Conservation (phyloP, 2,113 vertebrate species). For the Festucalex cinctus region DNA sequence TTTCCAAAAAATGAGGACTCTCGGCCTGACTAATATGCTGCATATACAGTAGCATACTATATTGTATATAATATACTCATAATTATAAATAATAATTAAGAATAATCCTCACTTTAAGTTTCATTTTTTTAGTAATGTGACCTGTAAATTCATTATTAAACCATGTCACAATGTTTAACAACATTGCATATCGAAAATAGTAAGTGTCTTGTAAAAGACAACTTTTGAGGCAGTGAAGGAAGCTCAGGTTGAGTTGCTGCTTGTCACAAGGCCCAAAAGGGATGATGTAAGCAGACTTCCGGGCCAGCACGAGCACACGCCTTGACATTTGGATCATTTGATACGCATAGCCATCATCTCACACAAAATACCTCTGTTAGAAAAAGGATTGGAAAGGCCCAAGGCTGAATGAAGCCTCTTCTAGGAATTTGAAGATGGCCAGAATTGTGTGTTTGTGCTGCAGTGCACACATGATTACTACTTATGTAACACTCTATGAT, state of each 20-base stretch:
- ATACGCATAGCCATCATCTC: background rate
- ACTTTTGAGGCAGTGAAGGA: background rate
- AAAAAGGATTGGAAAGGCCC: background rate
- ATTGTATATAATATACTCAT: too few relatives aligned
- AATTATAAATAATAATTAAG: too few relatives aligned
- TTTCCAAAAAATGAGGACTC: too few relatives aligned
- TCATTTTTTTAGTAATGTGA: too few relatives aligned
- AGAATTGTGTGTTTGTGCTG: slow-evolving; percentile 18
- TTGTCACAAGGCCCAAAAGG: background rate
- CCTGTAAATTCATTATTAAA: too few relatives aligned
- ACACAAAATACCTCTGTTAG: background rate
- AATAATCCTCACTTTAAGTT: too few relatives aligned
- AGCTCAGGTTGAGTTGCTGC: background rate
- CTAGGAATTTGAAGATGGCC: slow-evolving; percentile 1
- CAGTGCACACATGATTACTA: slow-evolving; percentile 7
- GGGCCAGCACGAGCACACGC: slow-evolving; percentile 2
- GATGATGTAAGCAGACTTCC: background rate
- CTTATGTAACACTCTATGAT: slow-evolving; percentile 14
- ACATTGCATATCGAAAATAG: too few relatives aligned
- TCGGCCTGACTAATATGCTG: too few relatives aligned
- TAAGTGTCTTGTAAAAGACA: too few relatives aligned
- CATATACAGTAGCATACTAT: too few relatives aligned
- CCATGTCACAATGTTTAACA: too few relatives aligned
- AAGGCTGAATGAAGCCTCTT: slow-evolving; percentile 4
- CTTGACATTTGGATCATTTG: slow-evolving; percentile 6